These are phyloP conservation scores for Cephalopholis sonnerati DNA, from an alignment of 2,113 vertebrate species.

Conservation along the genomic window DNA sequence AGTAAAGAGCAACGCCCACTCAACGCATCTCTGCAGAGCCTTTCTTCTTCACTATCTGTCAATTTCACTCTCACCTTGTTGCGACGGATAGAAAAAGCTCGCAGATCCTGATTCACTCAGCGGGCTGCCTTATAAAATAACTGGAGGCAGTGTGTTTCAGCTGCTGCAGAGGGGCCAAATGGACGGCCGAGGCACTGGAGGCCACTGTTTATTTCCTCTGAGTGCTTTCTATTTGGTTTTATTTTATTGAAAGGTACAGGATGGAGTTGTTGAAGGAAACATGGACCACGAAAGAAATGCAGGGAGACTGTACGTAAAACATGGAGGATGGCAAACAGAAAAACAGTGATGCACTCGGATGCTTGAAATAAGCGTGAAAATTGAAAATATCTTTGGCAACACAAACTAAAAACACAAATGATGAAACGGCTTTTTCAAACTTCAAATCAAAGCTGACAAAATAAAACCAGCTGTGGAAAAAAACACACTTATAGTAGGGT, in stretches of 20 bases:
- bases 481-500: not conserved
- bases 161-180: conserved; percentile 49
- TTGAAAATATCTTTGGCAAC: not conserved
- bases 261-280: conserved; percentile 1
- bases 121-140: conserved; percentile 43
- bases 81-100: conserved; percentile 50
- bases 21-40: conserved; percentile 13
- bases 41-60: conserved; percentile 25
- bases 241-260: conserved; percentile 49
- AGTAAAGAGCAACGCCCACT: conserved; percentile 10
- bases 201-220: conserved; percentile 65
- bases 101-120: conserved; percentile 46
- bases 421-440: not conserved
- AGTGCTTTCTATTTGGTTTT: conserved; percentile 71
- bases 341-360: too few relatives aligned
- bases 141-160: not conserved
- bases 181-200: conserved; percentile 44
- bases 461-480: not conserved
- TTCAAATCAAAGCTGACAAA: not conserved
- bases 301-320: not conserved
- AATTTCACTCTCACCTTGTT: conserved; percentile 32
- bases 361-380: not conserved
- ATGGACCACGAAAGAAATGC: not conserved
- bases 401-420: not conserved
- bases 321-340: not conserved